Evolutionary conservation across 2,113 vertebrate genomes (phyloP), one percentile per base, ranked within the genome.

Genomic region (Petaurus breviceps): DNA sequence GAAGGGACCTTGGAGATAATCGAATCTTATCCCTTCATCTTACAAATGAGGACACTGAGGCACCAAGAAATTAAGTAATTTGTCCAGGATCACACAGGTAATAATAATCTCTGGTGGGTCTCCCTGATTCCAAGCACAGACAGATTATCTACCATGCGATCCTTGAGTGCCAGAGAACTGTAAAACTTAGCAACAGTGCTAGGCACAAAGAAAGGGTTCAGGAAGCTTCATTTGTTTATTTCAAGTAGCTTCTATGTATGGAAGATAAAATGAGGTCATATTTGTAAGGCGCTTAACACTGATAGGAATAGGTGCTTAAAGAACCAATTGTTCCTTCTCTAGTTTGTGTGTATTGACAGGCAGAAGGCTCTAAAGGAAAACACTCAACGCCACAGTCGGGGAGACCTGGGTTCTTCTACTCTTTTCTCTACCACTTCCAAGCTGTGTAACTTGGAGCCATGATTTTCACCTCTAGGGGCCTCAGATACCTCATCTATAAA

Each of bases 361-460:
- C 0, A 57, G 55, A 57, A 57, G 55, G 8, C 28, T 61, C 28
- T 31, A 61, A 26, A 11, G 3, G 12, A 61, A 61, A 28, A 31
- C 26, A 61, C 2, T 61, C 26, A 43, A 26, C 93, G 93, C 92
- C 37, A 43, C 0, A 46, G 28, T 24, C 31, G 4, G 94, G 31
- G 31, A 68, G 95, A 25, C 28, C 10, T 92, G 24, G 9, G 94
- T 96, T 97, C 31, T 37, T 68, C 94, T 90, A 95, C 93, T 95
- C 90, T 51, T 54, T 46, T 90, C 68, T 94, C 54, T 49, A 90
- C 90, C 50, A 51, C 52, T 90, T 92, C 61, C 89, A 14, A 53
- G 90, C 92, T 84, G 8, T 91, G 90, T n/a, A n/a, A 91, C 51
- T 53, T 47, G 84, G 90, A 90, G 10, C 37, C 89, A 54, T 4